phyloP scores from a whole-genome alignment of 2,797 vertebrate genomes.

The Scolopax rusticola region DNA sequence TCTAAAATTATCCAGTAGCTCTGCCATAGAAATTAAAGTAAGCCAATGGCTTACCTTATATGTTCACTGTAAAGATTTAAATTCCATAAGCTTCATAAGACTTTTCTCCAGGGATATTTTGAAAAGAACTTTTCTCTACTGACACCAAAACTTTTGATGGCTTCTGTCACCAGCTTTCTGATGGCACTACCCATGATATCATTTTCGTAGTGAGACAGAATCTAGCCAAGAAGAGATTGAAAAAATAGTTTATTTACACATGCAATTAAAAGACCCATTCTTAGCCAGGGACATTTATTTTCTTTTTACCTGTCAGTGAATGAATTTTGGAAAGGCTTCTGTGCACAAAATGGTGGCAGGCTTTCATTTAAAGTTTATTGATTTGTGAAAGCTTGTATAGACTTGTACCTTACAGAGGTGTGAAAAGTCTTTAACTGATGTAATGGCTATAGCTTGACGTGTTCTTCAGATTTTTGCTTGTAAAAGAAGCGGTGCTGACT shows the following conservation, averaged over 20 bases:
- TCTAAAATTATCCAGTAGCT: background rate
- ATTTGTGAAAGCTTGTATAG: slow-evolving; percentile 48
- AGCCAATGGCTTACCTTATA: background rate
- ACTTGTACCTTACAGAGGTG: slow-evolving; percentile 52
- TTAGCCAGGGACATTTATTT: background rate
- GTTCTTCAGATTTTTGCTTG: slow-evolving; percentile 68
- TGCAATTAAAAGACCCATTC: background rate
- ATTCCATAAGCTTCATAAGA: background rate
- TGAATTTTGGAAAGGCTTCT: background rate
- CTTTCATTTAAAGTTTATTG: slow-evolving; percentile 58
- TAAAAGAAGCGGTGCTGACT: slow-evolving; percentile 63
- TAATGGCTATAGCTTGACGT: slow-evolving; percentile 53
- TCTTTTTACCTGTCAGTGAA: background rate
- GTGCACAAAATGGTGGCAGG: background rate
- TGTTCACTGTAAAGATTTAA: background rate
- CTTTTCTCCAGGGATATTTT: background rate
- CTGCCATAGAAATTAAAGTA: background rate
- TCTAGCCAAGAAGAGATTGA: background rate
- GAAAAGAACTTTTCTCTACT: background rate
- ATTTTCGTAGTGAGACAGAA: background rate
- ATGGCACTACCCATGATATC: background rate
- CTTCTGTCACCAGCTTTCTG: background rate
- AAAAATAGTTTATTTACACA: background rate
- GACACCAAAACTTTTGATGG: background rate
- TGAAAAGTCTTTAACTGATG: slow-evolving; percentile 63